Conservation (phyloP, 2,888 invertebrate species). For the Schrankia costaestrigalis region DNA sequence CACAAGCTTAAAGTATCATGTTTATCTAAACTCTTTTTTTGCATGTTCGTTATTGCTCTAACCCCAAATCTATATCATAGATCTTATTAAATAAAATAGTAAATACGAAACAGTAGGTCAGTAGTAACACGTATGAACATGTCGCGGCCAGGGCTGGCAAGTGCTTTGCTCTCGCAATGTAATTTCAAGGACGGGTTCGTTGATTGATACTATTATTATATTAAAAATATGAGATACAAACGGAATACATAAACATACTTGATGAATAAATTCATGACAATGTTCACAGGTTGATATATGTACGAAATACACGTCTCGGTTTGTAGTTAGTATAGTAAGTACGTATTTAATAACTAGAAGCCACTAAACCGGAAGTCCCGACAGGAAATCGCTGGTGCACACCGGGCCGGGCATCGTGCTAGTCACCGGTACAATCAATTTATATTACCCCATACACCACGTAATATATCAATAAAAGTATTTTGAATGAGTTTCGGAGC, state of each 20-base stretch:
- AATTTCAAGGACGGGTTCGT: too few species aligned
- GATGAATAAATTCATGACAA: neutral
- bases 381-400: conserved; percentile 41
- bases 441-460: conserved; percentile 13
- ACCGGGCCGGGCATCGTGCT: conserved; percentile 31
- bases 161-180: too few species aligned
- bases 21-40: too few species aligned
- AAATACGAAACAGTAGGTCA: conserved; percentile 17
- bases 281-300: neutral
- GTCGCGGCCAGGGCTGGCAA: conserved; percentile 37
- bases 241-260: too few species aligned
- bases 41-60: too few species aligned
- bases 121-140: conserved; percentile 33
- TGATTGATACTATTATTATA: too few species aligned
- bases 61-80: too few species aligned
- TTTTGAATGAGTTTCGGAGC: conserved; percentile 3
- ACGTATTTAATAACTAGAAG: conserved; percentile 15
- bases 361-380: conserved; percentile 43
- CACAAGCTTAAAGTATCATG: conserved; percentile 3
- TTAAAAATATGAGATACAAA: too few species aligned
- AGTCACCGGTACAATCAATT: conserved; percentile 37
- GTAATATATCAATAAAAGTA: conserved; percentile 12
- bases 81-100: conserved; percentile 5
- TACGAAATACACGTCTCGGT: conserved; percentile 7
- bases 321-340: conserved; percentile 8